A percentile compares a stretch with the other conserved stretches of the same genome.
Evolutionary conservation across 2,888 invertebrate genomes (phyloP).

Genomic region (Cerceris rybyensis): DNA sequence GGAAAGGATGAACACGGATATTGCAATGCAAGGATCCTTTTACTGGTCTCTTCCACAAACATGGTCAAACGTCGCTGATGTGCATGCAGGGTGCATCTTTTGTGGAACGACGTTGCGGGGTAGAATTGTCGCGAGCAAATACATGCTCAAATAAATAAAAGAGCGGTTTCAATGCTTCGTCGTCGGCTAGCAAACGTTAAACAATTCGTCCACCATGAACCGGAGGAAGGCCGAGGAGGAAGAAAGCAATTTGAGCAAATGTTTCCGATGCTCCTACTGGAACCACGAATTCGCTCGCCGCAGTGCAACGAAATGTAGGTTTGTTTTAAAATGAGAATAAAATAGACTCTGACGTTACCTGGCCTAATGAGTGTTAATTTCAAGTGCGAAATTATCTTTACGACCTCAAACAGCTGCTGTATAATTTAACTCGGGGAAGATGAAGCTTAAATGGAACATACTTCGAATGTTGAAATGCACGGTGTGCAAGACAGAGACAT

Average conservation of each 20-base stretch:
- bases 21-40: constrained; percentile 41
- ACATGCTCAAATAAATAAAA: constrained; percentile 47
- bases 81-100: constrained; percentile 45
- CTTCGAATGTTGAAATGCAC: no score
- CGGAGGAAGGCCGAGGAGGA: background rate
- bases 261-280: constrained; percentile 29
- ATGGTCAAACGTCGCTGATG: constrained; percentile 35
- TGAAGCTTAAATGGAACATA: background rate
- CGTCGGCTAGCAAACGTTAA: constrained; percentile 41
- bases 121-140: constrained; percentile 47
- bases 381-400: background rate
- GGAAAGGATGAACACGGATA: constrained; percentile 52
- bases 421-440: background rate
- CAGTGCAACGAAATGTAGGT: background rate
- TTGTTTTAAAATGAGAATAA: constrained; percentile 2
- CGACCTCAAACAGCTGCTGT: background rate
- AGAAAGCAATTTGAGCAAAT: constrained; percentile 41
- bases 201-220: constrained; percentile 25
- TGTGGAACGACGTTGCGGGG: constrained; percentile 21
- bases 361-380: background rate
- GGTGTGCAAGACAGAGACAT: no score
- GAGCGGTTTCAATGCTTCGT: constrained; percentile 15
- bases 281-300: constrained; percentile 8
- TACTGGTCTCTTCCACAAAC: constrained; percentile 31
- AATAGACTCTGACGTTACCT: background rate